These are phyloP conservation scores for Hyperoodon ampullatus DNA, from an alignment of 2,113 vertebrate species.

Conservation along the genomic window DNA sequence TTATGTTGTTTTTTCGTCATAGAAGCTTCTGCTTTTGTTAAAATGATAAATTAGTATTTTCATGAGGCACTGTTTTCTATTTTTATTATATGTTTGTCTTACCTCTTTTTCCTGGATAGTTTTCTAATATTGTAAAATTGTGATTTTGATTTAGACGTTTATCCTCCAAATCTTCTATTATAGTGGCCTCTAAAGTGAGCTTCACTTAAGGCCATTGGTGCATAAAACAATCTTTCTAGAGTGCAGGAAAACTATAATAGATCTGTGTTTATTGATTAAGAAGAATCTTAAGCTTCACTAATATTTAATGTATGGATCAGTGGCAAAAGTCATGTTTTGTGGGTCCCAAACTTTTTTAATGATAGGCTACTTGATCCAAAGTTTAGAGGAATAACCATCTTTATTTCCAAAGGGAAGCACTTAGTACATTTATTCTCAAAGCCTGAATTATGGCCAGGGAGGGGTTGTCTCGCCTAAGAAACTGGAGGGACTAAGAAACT, in stretches of 20 bases:
- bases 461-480: background rate
- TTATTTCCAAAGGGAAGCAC: background rate
- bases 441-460: background rate
- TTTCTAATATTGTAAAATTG: conserved; percentile 23
- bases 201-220: background rate
- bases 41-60: conserved; percentile 34
- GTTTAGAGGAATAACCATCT: background rate
- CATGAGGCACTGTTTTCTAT: background rate
- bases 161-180: background rate
- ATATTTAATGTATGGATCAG: background rate
- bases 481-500: background rate
- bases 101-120: background rate
- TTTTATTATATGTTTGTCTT: conserved; percentile 32
- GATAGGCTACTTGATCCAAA: background rate
- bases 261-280: background rate
- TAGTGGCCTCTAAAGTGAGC: background rate
- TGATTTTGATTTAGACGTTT: background rate
- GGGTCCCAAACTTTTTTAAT: background rate
- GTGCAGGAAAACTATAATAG: background rate
- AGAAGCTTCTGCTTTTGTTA: conserved; percentile 35
- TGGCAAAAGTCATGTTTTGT: background rate
- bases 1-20: background rate
- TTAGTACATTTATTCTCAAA: background rate
- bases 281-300: background rate
- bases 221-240: background rate